Evolutionary conservation across 2,797 vertebrate species (phyloP).

Genomic region (Leptodactylus fallax): DNA sequence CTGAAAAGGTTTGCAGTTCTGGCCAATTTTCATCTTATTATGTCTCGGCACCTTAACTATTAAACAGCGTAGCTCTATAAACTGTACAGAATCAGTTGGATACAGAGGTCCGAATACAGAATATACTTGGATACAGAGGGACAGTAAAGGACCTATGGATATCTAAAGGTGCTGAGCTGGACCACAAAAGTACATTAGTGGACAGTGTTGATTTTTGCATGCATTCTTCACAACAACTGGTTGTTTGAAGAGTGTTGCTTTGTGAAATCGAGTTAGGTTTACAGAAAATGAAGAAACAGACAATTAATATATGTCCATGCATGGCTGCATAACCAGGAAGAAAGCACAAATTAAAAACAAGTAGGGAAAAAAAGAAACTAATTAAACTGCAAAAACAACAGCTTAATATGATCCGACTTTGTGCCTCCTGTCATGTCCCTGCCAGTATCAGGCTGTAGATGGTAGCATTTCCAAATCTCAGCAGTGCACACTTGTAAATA

Average conservation of each 20-base stretch:
- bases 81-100: too few species aligned
- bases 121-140: too few species aligned
- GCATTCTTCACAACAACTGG: too few species aligned
- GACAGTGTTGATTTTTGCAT: too few species aligned
- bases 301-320: background rate
- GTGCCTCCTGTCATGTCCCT: background rate
- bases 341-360: background rate
- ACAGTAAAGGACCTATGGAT: too few species aligned
- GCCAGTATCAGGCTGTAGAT: conserved; percentile 43
- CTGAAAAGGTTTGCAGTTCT: too few species aligned
- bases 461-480: conserved; percentile 52
- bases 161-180: too few species aligned
- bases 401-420: background rate
- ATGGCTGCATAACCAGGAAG: background rate
- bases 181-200: too few species aligned
- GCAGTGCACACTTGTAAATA: conserved; percentile 38
- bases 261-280: background rate
- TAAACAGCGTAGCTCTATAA: too few species aligned
- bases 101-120: too few species aligned
- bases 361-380: background rate
- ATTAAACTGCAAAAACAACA: background rate
- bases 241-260: background rate
- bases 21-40: too few species aligned
- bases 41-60: too few species aligned
- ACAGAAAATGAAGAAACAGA: background rate